A percentile compares a stretch with the other conserved stretches of the same genome.
Evolutionary conservation across 1,140 invertebrate species (phyloP).

Genomic region (Brachionus rubens): DNA sequence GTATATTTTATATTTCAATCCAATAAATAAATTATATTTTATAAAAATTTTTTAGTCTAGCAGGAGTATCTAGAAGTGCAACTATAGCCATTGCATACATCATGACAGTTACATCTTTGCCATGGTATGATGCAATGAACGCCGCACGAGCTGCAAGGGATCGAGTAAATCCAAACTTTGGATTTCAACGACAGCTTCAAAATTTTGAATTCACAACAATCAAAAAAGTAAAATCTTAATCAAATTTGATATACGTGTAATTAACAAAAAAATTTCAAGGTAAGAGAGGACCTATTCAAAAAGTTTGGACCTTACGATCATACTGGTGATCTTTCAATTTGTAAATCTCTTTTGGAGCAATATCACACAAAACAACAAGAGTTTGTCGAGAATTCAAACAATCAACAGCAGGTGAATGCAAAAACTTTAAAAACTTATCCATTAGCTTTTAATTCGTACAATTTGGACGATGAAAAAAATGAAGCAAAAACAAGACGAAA

Average conservation of each 20-base stretch:
- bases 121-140: slow-evolving; percentile 86
- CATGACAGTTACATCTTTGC: slow-evolving; percentile 85
- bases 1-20: slow-evolving; percentile 67
- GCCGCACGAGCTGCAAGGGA: slow-evolving; percentile 81
- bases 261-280: no score
- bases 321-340: not conserved
- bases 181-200: slow-evolving; percentile 87
- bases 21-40: no score
- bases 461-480: slow-evolving; percentile 30
- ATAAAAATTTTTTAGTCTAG: slow-evolving; percentile 74
- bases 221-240: not conserved
- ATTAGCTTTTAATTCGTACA: slow-evolving; percentile 30
- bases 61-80: slow-evolving; percentile 90
- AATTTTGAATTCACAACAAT: slow-evolving; percentile 70
- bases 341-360: slow-evolving; percentile 1
- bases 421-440: slow-evolving; percentile 28
- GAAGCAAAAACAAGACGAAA: not conserved
- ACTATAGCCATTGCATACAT: slow-evolving; percentile 89
- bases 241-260: no score
- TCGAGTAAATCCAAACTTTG: slow-evolving; percentile 88
- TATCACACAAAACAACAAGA: not conserved
- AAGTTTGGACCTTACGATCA: slow-evolving; percentile 28
- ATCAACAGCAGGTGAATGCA: not conserved
- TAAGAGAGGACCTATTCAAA: slow-evolving; percentile 14
- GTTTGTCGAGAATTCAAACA: not conserved